Evolutionary conservation across 2,797 vertebrate genomes (phyloP), one percentile per base, ranked within the genome.

Genomic region (Gephyroberyx darwinii): DNA sequence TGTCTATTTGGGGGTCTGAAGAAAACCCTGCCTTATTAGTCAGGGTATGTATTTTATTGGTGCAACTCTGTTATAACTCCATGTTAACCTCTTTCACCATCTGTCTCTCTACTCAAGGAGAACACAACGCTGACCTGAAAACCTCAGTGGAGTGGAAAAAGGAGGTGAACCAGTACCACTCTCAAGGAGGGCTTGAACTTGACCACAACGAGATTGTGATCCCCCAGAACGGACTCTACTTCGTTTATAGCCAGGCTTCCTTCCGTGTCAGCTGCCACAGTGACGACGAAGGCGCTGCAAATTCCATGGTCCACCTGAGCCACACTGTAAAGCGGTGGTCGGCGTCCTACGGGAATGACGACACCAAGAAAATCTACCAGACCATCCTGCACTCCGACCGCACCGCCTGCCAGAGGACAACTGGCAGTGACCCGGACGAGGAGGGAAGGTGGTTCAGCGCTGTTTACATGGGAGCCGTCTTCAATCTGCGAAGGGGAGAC

Each of bases 181-280:
- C 55, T 5, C 73, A 87, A 35, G 93, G 93, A 1, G 88, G 65
- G 0, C 84, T 94, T 7, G 0, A 48, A 4, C 83, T 94, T 5
- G 0, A 48, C 0, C 0, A 87, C 43, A 93, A 93, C 2, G 70
- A 92, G 69, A 91, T 95, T 4, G 69, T 85, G 22, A 90, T 94
- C 64, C 89, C 90, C 3, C 14, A 0, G 0, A 8, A 9, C 0
- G 94, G 94, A 33, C 85, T 93, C 16, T 95, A 93, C 84, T 95
- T 93, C 1, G 87, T 95, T 43, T 95, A 95, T 78, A 94, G 90
- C 58, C 94, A 95, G 71, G 92, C 78, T 0, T 93, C 93, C 0
- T 95, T 93, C 72, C 41, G 37, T 0, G 69, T 93, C 22, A 80
- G 14, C 17, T 94, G 94, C 78, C 45, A 17, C 2, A 33, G 2